These are phyloP conservation scores for Electrona antarctica DNA, from an alignment of 2,113 vertebrate species.

Conservation along the genomic window DNA sequence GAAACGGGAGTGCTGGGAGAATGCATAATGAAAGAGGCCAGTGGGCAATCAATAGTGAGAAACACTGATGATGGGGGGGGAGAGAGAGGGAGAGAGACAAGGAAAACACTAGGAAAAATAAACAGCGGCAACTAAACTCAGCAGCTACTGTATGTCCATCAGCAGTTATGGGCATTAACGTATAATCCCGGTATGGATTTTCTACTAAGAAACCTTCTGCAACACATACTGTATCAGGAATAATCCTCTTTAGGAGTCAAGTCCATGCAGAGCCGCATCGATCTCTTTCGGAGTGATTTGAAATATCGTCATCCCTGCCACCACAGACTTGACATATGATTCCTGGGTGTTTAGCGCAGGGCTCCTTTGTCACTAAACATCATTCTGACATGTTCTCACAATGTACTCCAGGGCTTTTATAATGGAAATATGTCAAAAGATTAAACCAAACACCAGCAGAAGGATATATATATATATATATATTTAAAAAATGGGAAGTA, in stretches of 20 bases:
- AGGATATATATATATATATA: too few species aligned
- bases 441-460: too few species aligned
- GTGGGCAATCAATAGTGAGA: conserved; percentile 70
- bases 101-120: neutral
- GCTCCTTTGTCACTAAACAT: neutral
- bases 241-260: conserved; percentile 58
- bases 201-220: conserved; percentile 56
- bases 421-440: too few species aligned
- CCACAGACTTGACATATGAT: conserved; percentile 40
- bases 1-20: conserved; percentile 52
- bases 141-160: conserved; percentile 43
- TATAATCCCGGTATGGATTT: conserved; percentile 72
- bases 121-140: conserved; percentile 25
- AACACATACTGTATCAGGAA: conserved; percentile 18
- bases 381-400: too few species aligned
- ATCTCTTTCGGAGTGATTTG: conserved; percentile 43
- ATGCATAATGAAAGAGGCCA: conserved; percentile 75
- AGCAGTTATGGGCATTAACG: conserved; percentile 45
- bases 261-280: conserved; percentile 48
- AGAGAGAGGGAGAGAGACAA: conserved; percentile 26
- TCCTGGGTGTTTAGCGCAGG: conserved; percentile 14
- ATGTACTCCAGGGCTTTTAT: too few species aligned
- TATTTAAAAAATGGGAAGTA: too few species aligned
- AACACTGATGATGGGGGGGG: conserved; percentile 38
- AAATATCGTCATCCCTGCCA: conserved; percentile 52